Conservation (phyloP, 2,888 invertebrate genomes). For the Pterostichus madidus region DNA sequence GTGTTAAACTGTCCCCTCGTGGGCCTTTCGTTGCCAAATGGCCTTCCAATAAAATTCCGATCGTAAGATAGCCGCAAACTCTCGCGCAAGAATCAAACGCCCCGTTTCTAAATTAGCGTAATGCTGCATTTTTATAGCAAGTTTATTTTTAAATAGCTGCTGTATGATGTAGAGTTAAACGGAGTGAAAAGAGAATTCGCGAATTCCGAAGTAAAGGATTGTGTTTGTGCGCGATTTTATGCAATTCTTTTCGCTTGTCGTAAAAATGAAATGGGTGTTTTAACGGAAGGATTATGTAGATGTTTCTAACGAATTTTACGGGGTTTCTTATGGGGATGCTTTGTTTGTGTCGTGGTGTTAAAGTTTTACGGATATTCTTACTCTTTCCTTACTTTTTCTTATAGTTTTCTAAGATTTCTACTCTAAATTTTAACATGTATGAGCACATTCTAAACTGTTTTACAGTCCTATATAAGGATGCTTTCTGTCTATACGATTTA, state of each 20-base stretch:
- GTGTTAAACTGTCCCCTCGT: conserved; percentile 46
- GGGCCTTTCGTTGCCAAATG: conserved; percentile 40
- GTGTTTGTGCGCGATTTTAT: conserved; percentile 45
- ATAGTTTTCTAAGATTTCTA: neutral
- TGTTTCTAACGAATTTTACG: conserved; percentile 42
- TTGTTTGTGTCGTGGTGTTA: conserved; percentile 26
- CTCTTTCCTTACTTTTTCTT: conserved; percentile 20
- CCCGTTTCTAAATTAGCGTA: conserved; percentile 29
- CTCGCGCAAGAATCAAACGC: neutral
- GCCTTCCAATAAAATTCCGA: conserved; percentile 58
- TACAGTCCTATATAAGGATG: too few relatives aligned
- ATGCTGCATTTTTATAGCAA: conserved; percentile 11
- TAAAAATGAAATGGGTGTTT: conserved; percentile 44
- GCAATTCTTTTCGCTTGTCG: conserved; percentile 51
- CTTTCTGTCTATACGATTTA: too few relatives aligned
- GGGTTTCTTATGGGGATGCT: conserved; percentile 1
- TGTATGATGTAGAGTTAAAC: conserved; percentile 40
- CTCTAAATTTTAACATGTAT: neutral
- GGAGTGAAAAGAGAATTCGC: conserved; percentile 27
- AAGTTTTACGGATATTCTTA: conserved; percentile 42
- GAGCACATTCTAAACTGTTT: too few relatives aligned
- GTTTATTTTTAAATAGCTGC: conserved; percentile 20
- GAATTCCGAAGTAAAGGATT: conserved; percentile 15
- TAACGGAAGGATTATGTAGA: conserved; percentile 45
- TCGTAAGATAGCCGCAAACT: conserved; percentile 52